phyloP scores from a whole-genome alignment of 2,888 invertebrate genomes.

The Rhamnusium bicolor region DNA sequence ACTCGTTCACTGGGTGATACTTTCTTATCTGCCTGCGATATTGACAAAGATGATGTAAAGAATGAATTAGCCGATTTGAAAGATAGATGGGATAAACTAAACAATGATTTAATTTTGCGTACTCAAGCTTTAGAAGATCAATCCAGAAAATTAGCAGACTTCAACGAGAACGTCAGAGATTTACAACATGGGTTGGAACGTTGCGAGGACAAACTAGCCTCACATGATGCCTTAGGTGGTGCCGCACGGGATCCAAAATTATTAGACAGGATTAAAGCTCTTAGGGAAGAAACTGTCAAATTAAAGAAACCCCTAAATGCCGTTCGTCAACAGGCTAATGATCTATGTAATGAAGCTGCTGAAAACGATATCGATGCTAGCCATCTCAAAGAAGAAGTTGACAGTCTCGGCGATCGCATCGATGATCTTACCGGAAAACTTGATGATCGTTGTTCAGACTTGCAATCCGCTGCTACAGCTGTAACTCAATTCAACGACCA shows the following conservation, averaged over 20 bases:
- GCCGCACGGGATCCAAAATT: constrained; percentile 88
- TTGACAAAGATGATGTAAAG: constrained; percentile 92
- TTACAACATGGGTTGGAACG: constrained; percentile 89
- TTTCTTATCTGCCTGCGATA: constrained; percentile 90
- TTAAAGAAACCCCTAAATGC: constrained; percentile 82
- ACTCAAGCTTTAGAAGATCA: constrained; percentile 89
- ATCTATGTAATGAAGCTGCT: constrained; percentile 83
- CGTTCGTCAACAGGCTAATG: constrained; percentile 78
- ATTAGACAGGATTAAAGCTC: constrained; percentile 86
- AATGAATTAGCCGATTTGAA: constrained; percentile 86
- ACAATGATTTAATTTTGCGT: constrained; percentile 85
- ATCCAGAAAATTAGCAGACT: constrained; percentile 85
- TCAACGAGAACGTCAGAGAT: constrained; percentile 87
- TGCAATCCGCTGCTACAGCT: constrained; percentile 90
- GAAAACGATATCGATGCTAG: constrained; percentile 85
- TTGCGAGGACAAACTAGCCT: constrained; percentile 88
- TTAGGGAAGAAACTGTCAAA: constrained; percentile 86
- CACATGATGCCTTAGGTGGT: constrained; percentile 82
- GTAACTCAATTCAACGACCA: constrained; percentile 91
- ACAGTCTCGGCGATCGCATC: constrained; percentile 82
- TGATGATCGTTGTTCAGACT: constrained; percentile 83
- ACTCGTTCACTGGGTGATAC: constrained; percentile 89
- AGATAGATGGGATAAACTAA: constrained; percentile 92
- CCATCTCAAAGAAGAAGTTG: constrained; percentile 85
- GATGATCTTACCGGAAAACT: constrained; percentile 84